Evolutionary conservation across 2,113 vertebrate species (phyloP).

Genomic region (Salminus brasiliensis): DNA sequence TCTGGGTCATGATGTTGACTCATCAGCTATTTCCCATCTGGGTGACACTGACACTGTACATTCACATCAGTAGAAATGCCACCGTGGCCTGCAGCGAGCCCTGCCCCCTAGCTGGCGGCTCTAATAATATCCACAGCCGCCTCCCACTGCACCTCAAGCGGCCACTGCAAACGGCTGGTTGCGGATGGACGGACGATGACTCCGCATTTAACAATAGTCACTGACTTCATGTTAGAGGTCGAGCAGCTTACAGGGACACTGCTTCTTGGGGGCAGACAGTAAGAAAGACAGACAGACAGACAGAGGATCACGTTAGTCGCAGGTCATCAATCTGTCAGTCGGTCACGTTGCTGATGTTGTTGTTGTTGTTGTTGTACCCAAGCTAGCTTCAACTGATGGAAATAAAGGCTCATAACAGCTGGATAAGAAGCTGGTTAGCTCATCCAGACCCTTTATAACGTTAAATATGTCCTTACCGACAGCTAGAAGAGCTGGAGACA

Average conservation of each 20-base stretch:
- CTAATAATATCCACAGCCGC: conserved; percentile 24
- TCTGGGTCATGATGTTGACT: too few relatives aligned
- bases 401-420: too few relatives aligned
- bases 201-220: not conserved
- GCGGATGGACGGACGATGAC: not conserved
- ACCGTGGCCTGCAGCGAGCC: not conserved
- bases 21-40: too few relatives aligned
- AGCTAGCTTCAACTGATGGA: not conserved
- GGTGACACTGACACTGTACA: too few relatives aligned
- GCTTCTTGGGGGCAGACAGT: too few relatives aligned
- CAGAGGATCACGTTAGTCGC: not conserved
- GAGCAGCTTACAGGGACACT: too few relatives aligned
- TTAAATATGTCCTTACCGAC: too few relatives aligned
- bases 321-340: not conserved
- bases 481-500: too few relatives aligned
- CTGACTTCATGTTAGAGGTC: not conserved
- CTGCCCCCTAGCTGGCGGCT: not conserved
- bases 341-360: not conserved
- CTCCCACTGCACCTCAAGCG: not conserved
- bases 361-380: not conserved
- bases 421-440: too few relatives aligned
- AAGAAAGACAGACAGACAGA: too few relatives aligned
- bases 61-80: not conserved
- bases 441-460: too few relatives aligned
- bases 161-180: too few relatives aligned